Base-by-base conservation (phyloP, 2,888 invertebrate species). In the Drosophila melanocephala region DNA sequence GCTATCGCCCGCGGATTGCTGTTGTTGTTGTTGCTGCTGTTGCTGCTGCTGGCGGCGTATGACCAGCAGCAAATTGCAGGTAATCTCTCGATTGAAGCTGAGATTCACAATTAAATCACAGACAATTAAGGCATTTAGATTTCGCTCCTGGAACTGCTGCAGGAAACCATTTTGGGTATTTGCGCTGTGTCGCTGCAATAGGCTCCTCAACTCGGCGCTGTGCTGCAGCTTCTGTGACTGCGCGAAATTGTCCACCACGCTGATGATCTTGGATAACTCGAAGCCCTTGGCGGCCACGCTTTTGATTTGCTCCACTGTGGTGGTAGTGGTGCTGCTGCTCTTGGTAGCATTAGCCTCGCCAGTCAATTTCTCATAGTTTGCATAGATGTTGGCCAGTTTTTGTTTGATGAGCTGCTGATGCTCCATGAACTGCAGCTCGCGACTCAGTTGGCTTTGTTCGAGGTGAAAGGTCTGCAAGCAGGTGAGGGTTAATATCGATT, bases 371-470 rank as follows among this genome's bases (percentile, higher is more conserved):
- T 89, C 83, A 67, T 93, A 93, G 70, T 91, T 92, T 14, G 90
- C 79, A 77, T 92, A 93, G 26, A 93, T 92, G n/a, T 62, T 67
- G 2, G 91, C 72, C 12, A 94, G 75, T 73, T 93, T 92, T 26
- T 85, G 86, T 68, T 93, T 93, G 10, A 92, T 87, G 55, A 88
- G 88, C 63, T 93, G 94, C 57, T 96, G 94, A 75, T 95, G 95
- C 92, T 96, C 95, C 30, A 96, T 95, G 91, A 96, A 96, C 70
- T 94, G 94, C n/a, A 96, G 95, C 93, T 96, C 96, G 0, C 95
- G 94, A 59, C 95, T 95, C 33, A 96, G 93, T 87, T 95, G 94
- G 10, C 95, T 95, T 77, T 96, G 95, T 64, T 95, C 94, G 87
- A 96, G 92, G 86, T 95, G 95, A 83, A 96, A 96, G 93, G 96